Conservation (phyloP, 2,113 vertebrate species). For the Dicerorhinus sumatrensis region DNA sequence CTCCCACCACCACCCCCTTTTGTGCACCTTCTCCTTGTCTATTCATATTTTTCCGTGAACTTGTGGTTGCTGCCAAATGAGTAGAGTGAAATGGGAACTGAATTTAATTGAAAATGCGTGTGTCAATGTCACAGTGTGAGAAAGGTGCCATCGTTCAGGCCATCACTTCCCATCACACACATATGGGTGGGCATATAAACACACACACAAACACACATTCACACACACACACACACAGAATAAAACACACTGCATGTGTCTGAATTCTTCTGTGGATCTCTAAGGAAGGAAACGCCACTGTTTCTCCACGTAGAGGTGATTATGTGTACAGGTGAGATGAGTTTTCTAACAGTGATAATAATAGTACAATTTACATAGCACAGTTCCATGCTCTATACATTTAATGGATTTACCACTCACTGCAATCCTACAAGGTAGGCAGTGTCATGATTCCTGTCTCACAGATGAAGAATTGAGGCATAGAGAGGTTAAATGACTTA, state of each 20-base stretch:
- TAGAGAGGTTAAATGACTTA: not conserved
- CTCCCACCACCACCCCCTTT: not conserved
- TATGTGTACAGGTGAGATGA: not conserved
- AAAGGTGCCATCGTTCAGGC: not conserved
- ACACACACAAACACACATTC: no score
- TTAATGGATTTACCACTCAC: not conserved
- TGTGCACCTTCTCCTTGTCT: conserved; percentile 32
- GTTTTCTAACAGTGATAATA: not conserved
- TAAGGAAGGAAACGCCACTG: not conserved
- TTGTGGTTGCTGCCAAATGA: conserved; percentile 58
- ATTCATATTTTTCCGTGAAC: conserved; percentile 56
- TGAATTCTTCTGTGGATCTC: not conserved
- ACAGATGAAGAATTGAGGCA: not conserved
- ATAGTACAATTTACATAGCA: not conserved
- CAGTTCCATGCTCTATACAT: not conserved
- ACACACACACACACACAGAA: not conserved
- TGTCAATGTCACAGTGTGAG: conserved; percentile 53
- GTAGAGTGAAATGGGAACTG: conserved; percentile 45
- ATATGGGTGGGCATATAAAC: not conserved
- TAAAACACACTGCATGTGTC: not conserved
- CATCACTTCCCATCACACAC: conserved; percentile 5
- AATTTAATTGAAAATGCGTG: conserved; percentile 60
- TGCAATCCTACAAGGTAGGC: not conserved
- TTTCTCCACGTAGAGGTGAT: not conserved
- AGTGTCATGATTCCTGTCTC: not conserved